Conservation (phyloP, 2,888 invertebrate species). For the Dermolepida albohirtum region DNA sequence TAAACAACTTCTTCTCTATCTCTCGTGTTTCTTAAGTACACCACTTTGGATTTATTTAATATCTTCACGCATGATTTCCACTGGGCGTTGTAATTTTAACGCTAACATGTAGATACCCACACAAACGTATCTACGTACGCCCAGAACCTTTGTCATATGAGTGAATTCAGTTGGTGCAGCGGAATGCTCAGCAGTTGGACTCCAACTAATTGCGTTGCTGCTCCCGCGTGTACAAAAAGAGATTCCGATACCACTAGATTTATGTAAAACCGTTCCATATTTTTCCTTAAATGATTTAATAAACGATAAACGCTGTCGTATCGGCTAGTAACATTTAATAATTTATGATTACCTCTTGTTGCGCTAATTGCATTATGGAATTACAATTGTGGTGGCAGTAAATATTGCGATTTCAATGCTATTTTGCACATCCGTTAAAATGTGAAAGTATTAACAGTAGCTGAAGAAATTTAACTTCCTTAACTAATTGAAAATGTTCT, state of each 20-base stretch:
- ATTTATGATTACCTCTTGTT: neutral
- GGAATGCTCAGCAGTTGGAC: slow-evolving; percentile 25
- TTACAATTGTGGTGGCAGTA: too few species aligned
- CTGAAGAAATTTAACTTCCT: too few species aligned
- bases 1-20: slow-evolving; percentile 8
- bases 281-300: slow-evolving; percentile 29
- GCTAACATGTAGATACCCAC: slow-evolving; percentile 6
- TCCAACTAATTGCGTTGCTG: slow-evolving; percentile 24
- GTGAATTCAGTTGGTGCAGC: slow-evolving; percentile 9
- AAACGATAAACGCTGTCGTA: slow-evolving; percentile 16
- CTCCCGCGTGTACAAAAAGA: slow-evolving; percentile 1
- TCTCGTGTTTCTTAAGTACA: slow-evolving; percentile 1
- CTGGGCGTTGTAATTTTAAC: slow-evolving; percentile 27
- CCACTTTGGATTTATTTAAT: neutral
- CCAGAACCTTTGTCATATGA: slow-evolving; percentile 28
- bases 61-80: slow-evolving; percentile 31
- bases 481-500: too few species aligned
- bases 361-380: too few species aligned
- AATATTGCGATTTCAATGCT: too few species aligned
- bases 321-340: slow-evolving; percentile 5
- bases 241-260: slow-evolving; percentile 26
- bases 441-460: too few species aligned
- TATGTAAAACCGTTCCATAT: slow-evolving; percentile 21
- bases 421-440: too few species aligned
- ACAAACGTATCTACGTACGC: slow-evolving; percentile 3